Evolutionary conservation across 2,797 vertebrate species (phyloP).

Genomic region (Anas bahamensis): DNA sequence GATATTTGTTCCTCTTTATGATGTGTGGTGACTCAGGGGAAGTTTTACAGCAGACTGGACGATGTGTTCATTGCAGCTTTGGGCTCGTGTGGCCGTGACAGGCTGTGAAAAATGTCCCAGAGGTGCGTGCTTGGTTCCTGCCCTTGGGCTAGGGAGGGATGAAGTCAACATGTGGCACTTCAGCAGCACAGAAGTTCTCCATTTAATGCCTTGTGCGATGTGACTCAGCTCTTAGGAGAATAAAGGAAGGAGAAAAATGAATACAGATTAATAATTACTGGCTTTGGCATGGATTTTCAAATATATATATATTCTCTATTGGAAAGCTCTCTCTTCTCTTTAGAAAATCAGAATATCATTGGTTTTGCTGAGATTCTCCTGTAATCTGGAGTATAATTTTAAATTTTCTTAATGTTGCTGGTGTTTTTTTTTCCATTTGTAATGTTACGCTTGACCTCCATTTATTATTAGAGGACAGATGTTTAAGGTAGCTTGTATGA

Average conservation of each 20-base stretch:
- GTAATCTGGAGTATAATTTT: background rate
- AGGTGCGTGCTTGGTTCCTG: background rate
- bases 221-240: background rate
- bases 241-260: background rate
- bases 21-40: background rate
- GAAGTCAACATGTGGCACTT: background rate
- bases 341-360: background rate
- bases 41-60: background rate
- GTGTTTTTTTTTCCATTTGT: background rate
- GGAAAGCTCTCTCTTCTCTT: background rate
- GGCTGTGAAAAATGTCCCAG: background rate
- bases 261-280: background rate
- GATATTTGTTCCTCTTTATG: background rate
- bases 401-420: background rate
- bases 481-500: background rate
- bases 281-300: background rate
- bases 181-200: background rate
- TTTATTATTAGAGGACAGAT: background rate
- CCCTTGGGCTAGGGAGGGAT: background rate
- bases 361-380: background rate
- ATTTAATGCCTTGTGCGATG: fast-evolving
- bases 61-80: fast-evolving
- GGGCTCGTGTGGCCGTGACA: background rate
- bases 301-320: background rate
- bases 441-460: background rate